Conservation (phyloP, 2,797 vertebrate genomes). For the Threskiornis aethiopicus region DNA sequence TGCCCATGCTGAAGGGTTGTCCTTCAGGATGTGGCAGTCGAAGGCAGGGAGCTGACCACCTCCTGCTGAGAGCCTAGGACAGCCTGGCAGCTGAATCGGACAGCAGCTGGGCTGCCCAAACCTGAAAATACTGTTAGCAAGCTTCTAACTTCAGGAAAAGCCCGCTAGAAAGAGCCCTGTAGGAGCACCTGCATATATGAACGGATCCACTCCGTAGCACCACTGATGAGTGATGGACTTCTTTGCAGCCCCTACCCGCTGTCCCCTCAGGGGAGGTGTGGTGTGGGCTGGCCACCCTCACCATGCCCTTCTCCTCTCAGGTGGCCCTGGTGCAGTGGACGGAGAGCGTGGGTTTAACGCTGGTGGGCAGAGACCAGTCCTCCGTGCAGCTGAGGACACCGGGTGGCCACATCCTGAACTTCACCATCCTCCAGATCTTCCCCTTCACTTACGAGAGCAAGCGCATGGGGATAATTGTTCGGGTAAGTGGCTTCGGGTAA, state of each 20-base stretch:
- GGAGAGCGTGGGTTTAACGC: conserved; percentile 91
- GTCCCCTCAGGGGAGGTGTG: not conserved
- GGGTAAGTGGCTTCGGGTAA: conserved; percentile 76
- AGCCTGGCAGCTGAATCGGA: not conserved
- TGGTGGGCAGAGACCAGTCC: conserved; percentile 95
- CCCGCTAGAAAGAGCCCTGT: fast-evolving
- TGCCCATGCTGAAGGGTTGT: not conserved
- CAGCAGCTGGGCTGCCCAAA: not conserved
- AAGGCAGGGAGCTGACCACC: not conserved
- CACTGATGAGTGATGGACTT: not conserved
- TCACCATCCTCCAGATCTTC: conserved; percentile 97
- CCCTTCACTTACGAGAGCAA: conserved; percentile 99
- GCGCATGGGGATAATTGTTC: conserved; percentile 96
- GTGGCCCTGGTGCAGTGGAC: conserved; percentile 99
- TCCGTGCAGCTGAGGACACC: conserved; percentile 98
- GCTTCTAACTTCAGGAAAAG: not conserved
- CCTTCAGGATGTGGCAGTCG: fast-evolving
- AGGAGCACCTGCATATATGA: not conserved
- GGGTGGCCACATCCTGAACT: conserved; percentile 96
- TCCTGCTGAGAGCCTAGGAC: not conserved
- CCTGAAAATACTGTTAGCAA: not conserved
- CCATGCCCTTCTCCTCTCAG: conserved; percentile 60
- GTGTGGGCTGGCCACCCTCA: not conserved
- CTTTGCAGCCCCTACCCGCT: not conserved
- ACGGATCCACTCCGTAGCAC: not conserved